Conservation (phyloP, 2,888 invertebrate genomes). For the Melieria picta region DNA sequence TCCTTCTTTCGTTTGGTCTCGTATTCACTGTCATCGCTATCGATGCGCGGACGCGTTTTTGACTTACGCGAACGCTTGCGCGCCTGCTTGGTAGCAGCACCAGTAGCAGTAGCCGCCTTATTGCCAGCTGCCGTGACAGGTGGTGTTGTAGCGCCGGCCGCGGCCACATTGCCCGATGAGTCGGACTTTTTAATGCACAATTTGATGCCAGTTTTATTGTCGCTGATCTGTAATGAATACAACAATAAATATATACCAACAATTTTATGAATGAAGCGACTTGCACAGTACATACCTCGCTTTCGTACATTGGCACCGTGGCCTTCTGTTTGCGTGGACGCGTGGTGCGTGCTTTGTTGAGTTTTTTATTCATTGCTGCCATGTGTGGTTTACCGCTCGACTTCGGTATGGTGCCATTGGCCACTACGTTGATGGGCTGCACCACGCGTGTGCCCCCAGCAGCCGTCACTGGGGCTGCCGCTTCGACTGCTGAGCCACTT, state of each 20-base stretch:
- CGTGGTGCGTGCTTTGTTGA: slow-evolving; percentile 57
- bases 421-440: slow-evolving; percentile 49
- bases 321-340: slow-evolving; percentile 65
- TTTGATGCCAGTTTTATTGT: slow-evolving; percentile 65
- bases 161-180: slow-evolving; percentile 38
- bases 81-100: slow-evolving; percentile 48
- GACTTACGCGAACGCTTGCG: slow-evolving; percentile 64
- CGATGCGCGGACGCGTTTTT: slow-evolving; percentile 61
- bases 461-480: slow-evolving; percentile 1
- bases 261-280: not conserved
- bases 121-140: slow-evolving; percentile 33
- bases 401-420: slow-evolving; percentile 64
- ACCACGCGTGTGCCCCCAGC: slow-evolving; percentile 36
- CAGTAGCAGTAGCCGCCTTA: slow-evolving; percentile 24
- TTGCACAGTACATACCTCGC: slow-evolving; percentile 65
- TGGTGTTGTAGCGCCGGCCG: slow-evolving; percentile 40
- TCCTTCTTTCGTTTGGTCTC: slow-evolving; percentile 66
- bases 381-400: slow-evolving; percentile 62
- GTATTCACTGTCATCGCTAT: slow-evolving; percentile 68
- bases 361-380: slow-evolving; percentile 60
- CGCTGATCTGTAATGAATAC: slow-evolving; percentile 66
- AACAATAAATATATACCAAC: slow-evolving; percentile 12
- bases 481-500: not conserved
- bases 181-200: slow-evolving; percentile 66
- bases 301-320: slow-evolving; percentile 70